Conservation (phyloP, 2,797 vertebrate species). For the Chiroxiphia lanceolata region DNA sequence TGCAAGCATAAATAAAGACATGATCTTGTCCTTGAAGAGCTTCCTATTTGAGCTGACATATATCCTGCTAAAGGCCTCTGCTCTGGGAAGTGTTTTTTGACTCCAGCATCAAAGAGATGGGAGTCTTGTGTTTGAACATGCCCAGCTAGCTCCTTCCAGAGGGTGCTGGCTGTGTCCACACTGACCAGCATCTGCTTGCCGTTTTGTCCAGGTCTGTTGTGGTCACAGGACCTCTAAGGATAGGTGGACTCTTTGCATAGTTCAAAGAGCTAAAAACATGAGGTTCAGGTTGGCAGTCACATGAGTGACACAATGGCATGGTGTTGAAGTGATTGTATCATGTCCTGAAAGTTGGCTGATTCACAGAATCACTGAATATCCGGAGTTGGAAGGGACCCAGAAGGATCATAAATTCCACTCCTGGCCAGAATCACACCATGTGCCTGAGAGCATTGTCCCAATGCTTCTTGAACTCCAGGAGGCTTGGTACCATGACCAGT, state of each 20-base stretch:
- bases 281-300: not conserved
- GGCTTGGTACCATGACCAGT: fast-evolving
- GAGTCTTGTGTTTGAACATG: not conserved
- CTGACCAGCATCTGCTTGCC: not conserved
- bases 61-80: not conserved
- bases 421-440: not conserved
- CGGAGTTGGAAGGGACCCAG: not conserved
- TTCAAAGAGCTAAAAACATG: not conserved
- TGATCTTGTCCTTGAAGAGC: not conserved
- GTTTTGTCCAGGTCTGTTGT: not conserved
- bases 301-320: not conserved
- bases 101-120: not conserved
- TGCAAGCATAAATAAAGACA: not conserved
- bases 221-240: not conserved
- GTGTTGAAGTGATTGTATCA: not conserved
- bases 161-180: not conserved
- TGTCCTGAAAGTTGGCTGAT: not conserved
- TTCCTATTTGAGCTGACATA: fast-evolving
- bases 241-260: not conserved
- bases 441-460: not conserved
- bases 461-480: fast-evolving
- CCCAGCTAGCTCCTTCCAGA: not conserved
- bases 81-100: not conserved
- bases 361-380: fast-evolving
- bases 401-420: not conserved